A percentile compares a stretch with the other conserved stretches of the same genome.
These are phyloP conservation scores for Chloroclysta siterata DNA, from an alignment of 2,888 invertebrate species.

Conservation along the genomic window DNA sequence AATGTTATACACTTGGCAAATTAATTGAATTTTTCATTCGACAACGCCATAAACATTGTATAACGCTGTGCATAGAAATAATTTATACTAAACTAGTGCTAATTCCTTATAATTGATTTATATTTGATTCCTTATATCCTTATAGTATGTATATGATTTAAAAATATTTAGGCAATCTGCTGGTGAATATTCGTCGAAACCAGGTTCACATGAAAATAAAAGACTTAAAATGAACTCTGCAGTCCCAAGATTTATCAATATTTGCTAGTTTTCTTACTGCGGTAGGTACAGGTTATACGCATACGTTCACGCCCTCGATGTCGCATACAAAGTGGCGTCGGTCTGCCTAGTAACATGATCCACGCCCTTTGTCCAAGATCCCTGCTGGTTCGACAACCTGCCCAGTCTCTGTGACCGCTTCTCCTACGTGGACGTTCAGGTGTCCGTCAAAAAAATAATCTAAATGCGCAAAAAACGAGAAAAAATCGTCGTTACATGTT, in stretches of 20 bases:
- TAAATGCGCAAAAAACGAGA: slow-evolving; percentile 59
- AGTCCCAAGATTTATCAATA: too few relatives aligned
- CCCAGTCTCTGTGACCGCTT: slow-evolving; percentile 74
- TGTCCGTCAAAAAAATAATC: slow-evolving; percentile 49
- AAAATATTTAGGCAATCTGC: not conserved
- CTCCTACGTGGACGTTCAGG: slow-evolving; percentile 72
- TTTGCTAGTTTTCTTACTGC: slow-evolving; percentile 1
- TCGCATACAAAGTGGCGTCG: slow-evolving; percentile 65
- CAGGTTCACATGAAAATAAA: not conserved
- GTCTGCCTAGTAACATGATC: slow-evolving; percentile 63
- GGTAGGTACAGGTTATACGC: slow-evolving; percentile 11
- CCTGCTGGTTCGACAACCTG: slow-evolving; percentile 74
- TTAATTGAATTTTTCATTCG: too few relatives aligned
- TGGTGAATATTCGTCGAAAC: not conserved
- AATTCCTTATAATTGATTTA: too few relatives aligned
- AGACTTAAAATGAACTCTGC: too few relatives aligned
- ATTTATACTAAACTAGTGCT: too few relatives aligned
- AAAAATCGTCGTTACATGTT: slow-evolving; percentile 42
- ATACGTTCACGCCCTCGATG: slow-evolving; percentile 70
- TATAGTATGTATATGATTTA: not conserved
- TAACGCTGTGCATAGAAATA: too few relatives aligned
- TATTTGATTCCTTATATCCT: too few relatives aligned
- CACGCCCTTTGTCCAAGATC: slow-evolving; percentile 61
- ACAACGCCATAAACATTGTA: too few relatives aligned
- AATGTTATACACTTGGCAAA: too few relatives aligned